These are phyloP conservation scores for Lypha dubia DNA, from an alignment of 2,888 invertebrate species.

Conservation along the genomic window DNA sequence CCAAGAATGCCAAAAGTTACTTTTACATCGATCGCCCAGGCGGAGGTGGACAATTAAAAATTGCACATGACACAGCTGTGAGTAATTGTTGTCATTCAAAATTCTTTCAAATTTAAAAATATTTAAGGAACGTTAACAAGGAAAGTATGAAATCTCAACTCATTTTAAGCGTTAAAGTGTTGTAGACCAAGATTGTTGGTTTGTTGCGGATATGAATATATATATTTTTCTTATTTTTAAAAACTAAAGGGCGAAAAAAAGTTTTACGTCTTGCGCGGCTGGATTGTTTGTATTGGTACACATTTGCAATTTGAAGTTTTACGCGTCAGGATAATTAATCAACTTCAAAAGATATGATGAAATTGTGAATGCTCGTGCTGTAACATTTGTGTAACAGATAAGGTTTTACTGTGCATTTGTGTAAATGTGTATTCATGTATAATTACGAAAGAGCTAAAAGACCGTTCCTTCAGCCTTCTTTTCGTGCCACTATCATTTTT, in stretches of 20 bases:
- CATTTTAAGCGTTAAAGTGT: constrained; percentile 34
- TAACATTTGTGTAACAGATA: constrained; percentile 48
- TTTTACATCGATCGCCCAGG: constrained; percentile 51
- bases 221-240: constrained; percentile 45
- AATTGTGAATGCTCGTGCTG: constrained; percentile 72
- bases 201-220: constrained; percentile 3
- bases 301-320: constrained; percentile 67
- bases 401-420: not conserved
- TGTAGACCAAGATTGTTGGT: constrained; percentile 37
- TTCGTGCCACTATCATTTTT: not conserved
- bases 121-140: not conserved
- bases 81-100: constrained; percentile 21
- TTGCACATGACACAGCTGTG: constrained; percentile 59
- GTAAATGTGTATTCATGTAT: not conserved
- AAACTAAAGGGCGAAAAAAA: constrained; percentile 49
- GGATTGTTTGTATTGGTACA: constrained; percentile 50
- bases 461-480: constrained; percentile 18
- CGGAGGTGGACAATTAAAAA: constrained; percentile 53
- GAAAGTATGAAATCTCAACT: not conserved
- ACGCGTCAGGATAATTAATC: constrained; percentile 76
- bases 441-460: not conserved
- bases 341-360: constrained; percentile 80
- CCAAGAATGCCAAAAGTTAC: not conserved
- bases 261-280: not conserved
- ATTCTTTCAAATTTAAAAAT: not conserved